Percentiles rank a stretch among this genome's conserved stretches.
phyloP scores from a whole-genome alignment of 2,113 vertebrate species.

The Petaurus breviceps region DNA sequence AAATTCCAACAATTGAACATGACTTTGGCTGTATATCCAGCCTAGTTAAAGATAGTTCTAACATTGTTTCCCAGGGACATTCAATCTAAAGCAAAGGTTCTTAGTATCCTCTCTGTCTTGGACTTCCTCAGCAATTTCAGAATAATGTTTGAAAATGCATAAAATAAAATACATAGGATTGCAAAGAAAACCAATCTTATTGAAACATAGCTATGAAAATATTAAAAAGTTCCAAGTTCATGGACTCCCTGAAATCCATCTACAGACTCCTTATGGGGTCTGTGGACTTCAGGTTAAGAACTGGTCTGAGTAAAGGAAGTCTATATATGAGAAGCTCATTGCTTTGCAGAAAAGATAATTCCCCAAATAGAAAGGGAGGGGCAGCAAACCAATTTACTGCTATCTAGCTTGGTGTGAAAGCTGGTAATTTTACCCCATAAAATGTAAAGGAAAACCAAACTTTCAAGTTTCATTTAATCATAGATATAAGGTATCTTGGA shows the following conservation, averaged over 20 bases:
- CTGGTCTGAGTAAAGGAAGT: neutral
- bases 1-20: neutral
- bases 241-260: neutral
- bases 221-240: neutral
- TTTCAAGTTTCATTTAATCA: slow-evolving; percentile 3
- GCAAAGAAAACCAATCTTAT: neutral
- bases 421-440: neutral
- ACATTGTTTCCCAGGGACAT: neutral
- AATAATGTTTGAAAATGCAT: neutral
- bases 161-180: neutral
- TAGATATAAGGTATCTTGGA: slow-evolving; percentile 2
- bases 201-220: neutral
- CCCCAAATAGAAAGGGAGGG: neutral
- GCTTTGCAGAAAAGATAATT: slow-evolving; percentile 11
- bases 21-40: slow-evolving; percentile 9
- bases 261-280: neutral
- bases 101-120: neutral
- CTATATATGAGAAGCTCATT: slow-evolving; percentile 9
- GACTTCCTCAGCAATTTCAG: neutral
- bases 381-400: neutral
- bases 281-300: neutral
- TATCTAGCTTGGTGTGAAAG: neutral
- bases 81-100: neutral
- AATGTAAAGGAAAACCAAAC: neutral
- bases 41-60: neutral